These are phyloP conservation scores for Thumatha senex DNA, from an alignment of 2,888 invertebrate species.

Conservation along the genomic window DNA sequence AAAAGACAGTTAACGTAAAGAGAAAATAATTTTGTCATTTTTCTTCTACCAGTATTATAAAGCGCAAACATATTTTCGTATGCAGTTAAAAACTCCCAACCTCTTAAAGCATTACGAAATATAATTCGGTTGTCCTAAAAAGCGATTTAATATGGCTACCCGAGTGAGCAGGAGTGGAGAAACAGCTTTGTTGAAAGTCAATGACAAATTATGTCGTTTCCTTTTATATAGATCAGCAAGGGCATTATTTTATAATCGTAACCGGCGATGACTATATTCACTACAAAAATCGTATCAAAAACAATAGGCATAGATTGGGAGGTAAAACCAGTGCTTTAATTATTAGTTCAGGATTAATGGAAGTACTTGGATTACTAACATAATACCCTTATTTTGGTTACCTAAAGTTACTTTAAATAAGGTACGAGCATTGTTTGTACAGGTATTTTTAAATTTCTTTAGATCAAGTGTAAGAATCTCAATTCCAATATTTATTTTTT, in stretches of 20 bases:
- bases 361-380: not conserved
- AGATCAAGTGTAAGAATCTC: no score
- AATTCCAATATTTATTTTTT: no score
- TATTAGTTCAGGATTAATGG: no score
- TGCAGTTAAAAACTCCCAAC: no score
- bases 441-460: not conserved
- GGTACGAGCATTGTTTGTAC: not conserved
- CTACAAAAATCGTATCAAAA: conserved; percentile 23
- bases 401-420: not conserved
- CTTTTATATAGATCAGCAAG: conserved; percentile 28
- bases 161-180: conserved; percentile 27
- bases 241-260: conserved; percentile 20
- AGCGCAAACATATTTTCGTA: no score
- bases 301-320: conserved; percentile 20
- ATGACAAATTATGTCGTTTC: conserved; percentile 34
- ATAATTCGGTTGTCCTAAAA: no score
- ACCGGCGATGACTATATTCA: conserved; percentile 13
- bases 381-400: not conserved
- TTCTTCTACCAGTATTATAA: no score
- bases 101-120: no score
- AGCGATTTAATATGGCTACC: conserved; percentile 14
- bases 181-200: conserved; percentile 31
- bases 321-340: conserved; percentile 3
- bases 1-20: no score
- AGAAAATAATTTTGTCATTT: no score